phyloP scores from a whole-genome alignment of 2,113 vertebrate genomes.

The Burhinus bistriatus region DNA sequence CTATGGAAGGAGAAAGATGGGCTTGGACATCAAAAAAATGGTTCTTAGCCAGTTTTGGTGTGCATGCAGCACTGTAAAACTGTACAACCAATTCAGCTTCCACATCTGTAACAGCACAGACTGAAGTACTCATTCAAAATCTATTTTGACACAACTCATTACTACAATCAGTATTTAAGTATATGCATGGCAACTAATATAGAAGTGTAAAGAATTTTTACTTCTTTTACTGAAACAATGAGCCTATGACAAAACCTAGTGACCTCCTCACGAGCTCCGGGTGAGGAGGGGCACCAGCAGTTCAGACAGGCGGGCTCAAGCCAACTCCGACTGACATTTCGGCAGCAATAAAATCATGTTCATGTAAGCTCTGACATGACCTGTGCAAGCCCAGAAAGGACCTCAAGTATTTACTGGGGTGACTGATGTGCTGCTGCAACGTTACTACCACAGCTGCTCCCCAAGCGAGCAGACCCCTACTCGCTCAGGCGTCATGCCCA shows the following conservation, averaged over 20 bases:
- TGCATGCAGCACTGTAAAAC: not conserved
- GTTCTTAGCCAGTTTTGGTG: not conserved
- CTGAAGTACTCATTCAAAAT: not conserved
- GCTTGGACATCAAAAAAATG: not conserved
- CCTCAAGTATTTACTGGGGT: not conserved
- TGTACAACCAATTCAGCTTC: not conserved
- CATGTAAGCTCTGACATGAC: rapidly evolving
- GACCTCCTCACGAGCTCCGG: not conserved
- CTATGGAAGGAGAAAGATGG: not conserved
- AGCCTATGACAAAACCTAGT: not conserved
- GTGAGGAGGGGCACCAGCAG: not conserved
- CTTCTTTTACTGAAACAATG: not conserved
- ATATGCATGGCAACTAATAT: not conserved
- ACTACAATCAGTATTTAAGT: not conserved
- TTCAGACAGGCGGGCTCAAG: not conserved
- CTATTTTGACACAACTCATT: not conserved
- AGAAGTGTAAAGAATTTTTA: not conserved
- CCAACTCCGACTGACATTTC: not conserved
- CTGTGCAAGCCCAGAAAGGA: not conserved
- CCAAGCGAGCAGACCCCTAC: not conserved
- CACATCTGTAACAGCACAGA: not conserved
- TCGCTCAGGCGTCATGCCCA: not conserved
- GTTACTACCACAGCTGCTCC: not conserved
- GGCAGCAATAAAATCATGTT: not conserved
- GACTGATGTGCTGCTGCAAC: not conserved